A percentile compares a stretch with the other conserved stretches of the same genome.
Conservation (phyloP, 2,797 vertebrate species). For the Pangasius djambal region DNA sequence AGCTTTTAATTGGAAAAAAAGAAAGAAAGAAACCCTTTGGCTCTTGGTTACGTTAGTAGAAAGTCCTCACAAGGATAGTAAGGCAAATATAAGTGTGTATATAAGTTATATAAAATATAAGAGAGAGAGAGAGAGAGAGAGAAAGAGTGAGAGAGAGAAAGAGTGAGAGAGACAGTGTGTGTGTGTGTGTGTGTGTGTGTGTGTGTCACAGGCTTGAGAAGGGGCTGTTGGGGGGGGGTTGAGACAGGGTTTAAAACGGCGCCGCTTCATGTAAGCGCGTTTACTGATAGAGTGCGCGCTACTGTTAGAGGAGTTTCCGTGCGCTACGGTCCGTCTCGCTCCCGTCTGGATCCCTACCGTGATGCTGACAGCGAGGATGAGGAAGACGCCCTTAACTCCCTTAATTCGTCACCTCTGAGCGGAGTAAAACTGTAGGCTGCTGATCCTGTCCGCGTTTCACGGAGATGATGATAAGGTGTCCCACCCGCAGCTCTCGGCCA, state of each 20-base stretch:
- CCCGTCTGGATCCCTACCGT: conserved; percentile 66
- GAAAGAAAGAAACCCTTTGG: not conserved
- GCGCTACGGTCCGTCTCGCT: conserved; percentile 43
- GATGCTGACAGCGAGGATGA: conserved; percentile 45
- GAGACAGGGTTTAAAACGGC: conserved; percentile 69
- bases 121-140: no score
- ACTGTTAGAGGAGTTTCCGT: conserved; percentile 52
- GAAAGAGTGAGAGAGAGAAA: no score
- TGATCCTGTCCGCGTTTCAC: conserved; percentile 58
- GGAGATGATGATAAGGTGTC: conserved; percentile 57
- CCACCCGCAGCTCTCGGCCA: conserved; percentile 34
- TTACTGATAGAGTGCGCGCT: conserved; percentile 59
- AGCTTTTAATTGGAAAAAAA: not conserved
- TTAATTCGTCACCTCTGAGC: conserved; percentile 40
- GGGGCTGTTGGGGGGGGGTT: not conserved
- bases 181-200: conserved; percentile 10
- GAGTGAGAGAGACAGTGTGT: no score
- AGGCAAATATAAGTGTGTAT: no score
- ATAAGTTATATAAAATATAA: no score
- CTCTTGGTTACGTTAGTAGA: not conserved
- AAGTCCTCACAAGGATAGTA: not conserved
- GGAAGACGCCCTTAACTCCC: conserved; percentile 14
- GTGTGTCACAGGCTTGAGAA: not conserved
- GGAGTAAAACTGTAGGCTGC: conserved; percentile 59
- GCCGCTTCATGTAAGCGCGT: conserved; percentile 58